phyloP scores from a whole-genome alignment of 2,888 invertebrate genomes.

The Hedychridium roseum region DNA sequence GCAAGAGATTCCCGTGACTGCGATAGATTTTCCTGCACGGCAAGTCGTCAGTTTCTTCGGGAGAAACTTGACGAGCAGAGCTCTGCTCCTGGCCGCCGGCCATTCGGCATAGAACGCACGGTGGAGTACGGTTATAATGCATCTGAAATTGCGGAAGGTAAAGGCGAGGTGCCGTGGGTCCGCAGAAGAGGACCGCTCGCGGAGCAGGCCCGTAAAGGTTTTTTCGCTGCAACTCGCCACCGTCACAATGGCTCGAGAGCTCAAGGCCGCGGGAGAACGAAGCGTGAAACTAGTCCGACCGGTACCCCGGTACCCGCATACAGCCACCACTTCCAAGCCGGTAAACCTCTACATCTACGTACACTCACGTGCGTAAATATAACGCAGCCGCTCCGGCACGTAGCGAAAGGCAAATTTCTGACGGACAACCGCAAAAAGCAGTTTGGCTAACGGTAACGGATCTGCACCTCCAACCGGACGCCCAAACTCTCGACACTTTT shows the following conservation, averaged over 20 bases:
- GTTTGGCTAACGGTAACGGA: conserved; percentile 3
- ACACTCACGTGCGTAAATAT: background rate
- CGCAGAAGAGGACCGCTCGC: conserved; percentile 4
- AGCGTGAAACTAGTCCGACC: conserved; percentile 55
- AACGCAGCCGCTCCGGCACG: background rate
- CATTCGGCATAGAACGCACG: too few relatives aligned
- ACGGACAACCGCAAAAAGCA: conserved; percentile 6
- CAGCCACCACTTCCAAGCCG: too few relatives aligned
- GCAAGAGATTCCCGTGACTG: too few relatives aligned
- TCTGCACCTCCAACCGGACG: background rate
- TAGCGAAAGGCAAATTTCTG: background rate
- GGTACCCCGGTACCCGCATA: too few relatives aligned
- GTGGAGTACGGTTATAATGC: conserved; percentile 16
- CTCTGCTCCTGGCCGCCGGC: too few relatives aligned
- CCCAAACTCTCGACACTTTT: too few relatives aligned
- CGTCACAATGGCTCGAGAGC: conserved; percentile 24
- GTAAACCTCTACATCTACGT: too few relatives aligned
- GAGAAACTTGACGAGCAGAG: too few relatives aligned
- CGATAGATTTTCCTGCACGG: too few relatives aligned
- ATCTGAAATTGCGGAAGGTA: conserved; percentile 38
- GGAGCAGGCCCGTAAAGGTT: conserved; percentile 33
- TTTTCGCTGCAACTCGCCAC: conserved; percentile 23
- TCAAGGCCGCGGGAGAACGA: conserved; percentile 49
- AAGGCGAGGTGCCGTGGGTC: conserved; percentile 11
- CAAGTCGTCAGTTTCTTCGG: too few relatives aligned